These are phyloP conservation scores for Aricia artaxerxes DNA, from an alignment of 2,888 invertebrate genomes.

Conservation along the genomic window DNA sequence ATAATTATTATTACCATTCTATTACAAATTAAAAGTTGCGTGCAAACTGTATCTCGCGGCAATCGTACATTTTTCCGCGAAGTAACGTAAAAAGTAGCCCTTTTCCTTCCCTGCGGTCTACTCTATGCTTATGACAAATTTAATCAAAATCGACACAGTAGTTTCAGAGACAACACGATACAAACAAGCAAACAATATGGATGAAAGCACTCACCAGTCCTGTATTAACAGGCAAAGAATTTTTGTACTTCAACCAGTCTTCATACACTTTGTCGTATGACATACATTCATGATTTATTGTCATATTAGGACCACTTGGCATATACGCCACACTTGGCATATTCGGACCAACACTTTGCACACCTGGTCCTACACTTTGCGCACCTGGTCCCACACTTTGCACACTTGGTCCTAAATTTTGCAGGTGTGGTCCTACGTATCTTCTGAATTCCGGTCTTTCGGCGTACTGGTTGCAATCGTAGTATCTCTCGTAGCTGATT, in stretches of 20 bases:
- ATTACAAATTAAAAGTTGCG: too few species aligned
- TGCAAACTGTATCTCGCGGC: too few species aligned
- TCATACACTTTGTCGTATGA: conserved; percentile 74
- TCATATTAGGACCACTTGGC: conserved; percentile 35
- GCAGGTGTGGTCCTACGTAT: conserved; percentile 49
- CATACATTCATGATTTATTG: conserved; percentile 50
- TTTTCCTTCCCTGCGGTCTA: too few species aligned
- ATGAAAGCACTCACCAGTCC: conserved; percentile 63
- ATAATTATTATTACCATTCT: too few species aligned
- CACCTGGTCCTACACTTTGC: conserved; percentile 56
- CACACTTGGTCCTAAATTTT: conserved; percentile 59
- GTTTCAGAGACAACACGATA: too few species aligned
- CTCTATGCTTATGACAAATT: too few species aligned
- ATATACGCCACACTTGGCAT: conserved; percentile 48
- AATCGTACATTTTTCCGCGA: too few species aligned
- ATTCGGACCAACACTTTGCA: conserved; percentile 58
- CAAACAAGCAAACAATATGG: too few species aligned
- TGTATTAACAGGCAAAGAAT: conserved; percentile 71
- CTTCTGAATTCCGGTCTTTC: conserved; percentile 63
- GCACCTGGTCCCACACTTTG: conserved; percentile 56
- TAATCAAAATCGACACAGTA: too few species aligned
- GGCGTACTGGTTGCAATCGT: conserved; percentile 69
- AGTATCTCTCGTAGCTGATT: conserved; percentile 60
- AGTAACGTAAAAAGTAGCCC: too few species aligned
- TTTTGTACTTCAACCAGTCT: conserved; percentile 79